Percentiles rank a stretch among this genome's conserved stretches.
phyloP scores from a whole-genome alignment of 2,888 invertebrate species.

The Microctonus hyperodae region DNA sequence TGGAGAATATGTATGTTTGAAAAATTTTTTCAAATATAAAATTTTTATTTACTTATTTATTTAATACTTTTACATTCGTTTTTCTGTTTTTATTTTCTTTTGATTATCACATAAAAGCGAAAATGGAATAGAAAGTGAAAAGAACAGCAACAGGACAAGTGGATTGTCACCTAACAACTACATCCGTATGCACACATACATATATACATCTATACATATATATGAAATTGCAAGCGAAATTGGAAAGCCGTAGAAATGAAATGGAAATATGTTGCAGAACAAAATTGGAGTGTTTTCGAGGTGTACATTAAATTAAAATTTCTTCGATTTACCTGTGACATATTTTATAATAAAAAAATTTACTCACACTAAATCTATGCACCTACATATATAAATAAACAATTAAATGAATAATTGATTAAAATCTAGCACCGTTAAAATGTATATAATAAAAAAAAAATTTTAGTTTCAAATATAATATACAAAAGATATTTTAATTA shows the following conservation, averaged over 20 bases:
- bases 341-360: not conserved
- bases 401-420: too few relatives aligned
- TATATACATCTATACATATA: not conserved
- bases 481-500: too few relatives aligned
- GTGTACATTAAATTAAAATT: not conserved
- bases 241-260: not conserved
- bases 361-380: too few relatives aligned
- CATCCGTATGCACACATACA: too few relatives aligned
- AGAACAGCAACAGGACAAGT: not conserved
- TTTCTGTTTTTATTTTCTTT: not conserved
- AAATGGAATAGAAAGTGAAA: not conserved
- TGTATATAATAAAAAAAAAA: too few relatives aligned
- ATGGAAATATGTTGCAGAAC: not conserved
- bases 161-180: not conserved
- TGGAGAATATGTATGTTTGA: not conserved
- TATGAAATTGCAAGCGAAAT: not conserved
- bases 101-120: not conserved
- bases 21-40: constrained; percentile 1
- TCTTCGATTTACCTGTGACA: not conserved
- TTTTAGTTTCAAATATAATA: too few relatives aligned
- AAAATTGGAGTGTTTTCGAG: not conserved
- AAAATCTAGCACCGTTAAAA: too few relatives aligned
- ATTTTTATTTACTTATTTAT: not conserved
- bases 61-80: not conserved
- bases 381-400: too few relatives aligned